These are phyloP conservation scores for Poeciliopsis gracilis DNA, from an alignment of 2,797 vertebrate genomes.

Conservation along the genomic window DNA sequence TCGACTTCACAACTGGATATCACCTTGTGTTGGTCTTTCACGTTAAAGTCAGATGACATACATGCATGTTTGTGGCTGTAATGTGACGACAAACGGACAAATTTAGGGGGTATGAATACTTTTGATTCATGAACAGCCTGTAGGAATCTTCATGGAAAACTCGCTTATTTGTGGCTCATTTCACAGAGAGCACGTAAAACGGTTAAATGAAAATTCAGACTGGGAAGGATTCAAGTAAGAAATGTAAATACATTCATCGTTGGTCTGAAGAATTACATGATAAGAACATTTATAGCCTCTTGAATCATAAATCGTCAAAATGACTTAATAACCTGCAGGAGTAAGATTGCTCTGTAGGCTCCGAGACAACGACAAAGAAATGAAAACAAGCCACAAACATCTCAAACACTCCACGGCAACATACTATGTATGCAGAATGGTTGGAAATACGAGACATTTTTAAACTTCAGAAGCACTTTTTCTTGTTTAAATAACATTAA, in stretches of 20 bases:
- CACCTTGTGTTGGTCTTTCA: too few relatives aligned
- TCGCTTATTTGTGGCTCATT: too few relatives aligned
- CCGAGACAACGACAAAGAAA: neutral
- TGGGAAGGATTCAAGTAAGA: neutral
- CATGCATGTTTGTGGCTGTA: too few relatives aligned
- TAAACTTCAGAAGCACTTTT: neutral
- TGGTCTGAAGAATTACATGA: neutral
- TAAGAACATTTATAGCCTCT: too few relatives aligned
- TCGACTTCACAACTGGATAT: too few relatives aligned
- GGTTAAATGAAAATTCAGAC: neutral
- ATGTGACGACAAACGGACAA: too few relatives aligned
- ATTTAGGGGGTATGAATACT: too few relatives aligned
- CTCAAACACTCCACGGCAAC: neutral
- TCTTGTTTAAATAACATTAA: neutral
- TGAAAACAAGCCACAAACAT: neutral
- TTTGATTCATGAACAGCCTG: neutral
- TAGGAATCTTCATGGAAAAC: neutral
- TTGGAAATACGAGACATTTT: neutral
- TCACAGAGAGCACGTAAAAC: too few relatives aligned
- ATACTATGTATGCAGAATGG: neutral
- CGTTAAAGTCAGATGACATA: too few relatives aligned
- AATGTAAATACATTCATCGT: neutral
- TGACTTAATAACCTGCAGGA: neutral
- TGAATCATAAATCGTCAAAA: neutral
- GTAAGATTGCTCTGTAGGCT: neutral